phyloP scores from a whole-genome alignment of 2,888 invertebrate species.

The Dorcus hopei region DNA sequence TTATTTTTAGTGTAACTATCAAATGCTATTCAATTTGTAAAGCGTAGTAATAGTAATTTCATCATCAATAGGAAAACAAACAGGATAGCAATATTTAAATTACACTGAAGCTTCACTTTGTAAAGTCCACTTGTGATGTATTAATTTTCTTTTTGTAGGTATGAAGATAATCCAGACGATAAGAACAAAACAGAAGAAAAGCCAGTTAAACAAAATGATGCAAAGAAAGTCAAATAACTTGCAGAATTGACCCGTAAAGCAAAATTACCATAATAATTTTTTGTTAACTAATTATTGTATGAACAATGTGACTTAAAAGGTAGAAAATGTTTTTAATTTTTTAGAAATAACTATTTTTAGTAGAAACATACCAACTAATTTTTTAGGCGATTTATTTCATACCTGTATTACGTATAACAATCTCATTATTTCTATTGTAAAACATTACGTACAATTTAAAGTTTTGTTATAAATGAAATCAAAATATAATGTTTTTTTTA shows the following conservation, averaged over 20 bases:
- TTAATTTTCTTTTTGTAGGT: slow-evolving; percentile 49
- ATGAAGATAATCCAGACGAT: slow-evolving; percentile 65
- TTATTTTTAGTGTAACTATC: too few species aligned
- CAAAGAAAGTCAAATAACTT: slow-evolving; percentile 44
- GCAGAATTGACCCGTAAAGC: neutral
- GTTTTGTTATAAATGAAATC: neutral
- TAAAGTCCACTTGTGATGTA: neutral
- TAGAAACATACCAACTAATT: neutral
- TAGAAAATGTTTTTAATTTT: slow-evolving; percentile 15
- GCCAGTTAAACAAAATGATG: slow-evolving; percentile 41
- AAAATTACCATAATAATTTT: slow-evolving; percentile 1
- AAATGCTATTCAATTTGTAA: neutral
- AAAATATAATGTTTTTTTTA: slow-evolving; percentile 3
- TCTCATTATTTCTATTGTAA: neutral
- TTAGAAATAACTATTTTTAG: neutral
- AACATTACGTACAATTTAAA: slow-evolving; percentile 1
- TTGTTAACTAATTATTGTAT: slow-evolving; percentile 17
- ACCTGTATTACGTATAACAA: neutral
- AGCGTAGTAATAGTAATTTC: neutral
- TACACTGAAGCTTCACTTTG: slow-evolving; percentile 3
- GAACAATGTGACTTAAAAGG: slow-evolving; percentile 15
- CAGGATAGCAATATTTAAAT: neutral
- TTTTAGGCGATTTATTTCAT: neutral
- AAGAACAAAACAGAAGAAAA: slow-evolving; percentile 43
- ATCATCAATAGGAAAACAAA: too few species aligned